Evolutionary conservation across 2,888 invertebrate genomes (phyloP).

Genomic region (Parapristionchus giblindavisi): DNA sequence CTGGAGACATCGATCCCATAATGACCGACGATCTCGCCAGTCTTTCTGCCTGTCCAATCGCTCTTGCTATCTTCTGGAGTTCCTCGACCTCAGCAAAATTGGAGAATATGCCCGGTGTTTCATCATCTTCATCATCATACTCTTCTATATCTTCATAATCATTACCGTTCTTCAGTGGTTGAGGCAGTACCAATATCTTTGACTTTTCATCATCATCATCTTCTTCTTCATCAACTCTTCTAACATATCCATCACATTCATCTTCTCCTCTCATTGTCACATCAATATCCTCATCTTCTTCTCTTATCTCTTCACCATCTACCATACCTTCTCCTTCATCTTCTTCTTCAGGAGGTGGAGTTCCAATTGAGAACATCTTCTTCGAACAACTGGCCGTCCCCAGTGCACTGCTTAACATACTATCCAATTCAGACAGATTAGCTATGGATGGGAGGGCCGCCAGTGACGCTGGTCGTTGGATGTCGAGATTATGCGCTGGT

Average conservation of each 20-base stretch:
- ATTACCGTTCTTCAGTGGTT: too few relatives aligned
- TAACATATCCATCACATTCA: not conserved
- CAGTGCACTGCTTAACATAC: conserved; percentile 12
- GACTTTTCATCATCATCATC: conserved; percentile 6
- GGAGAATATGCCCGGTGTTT: not conserved
- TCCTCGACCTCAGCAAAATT: conserved; percentile 25
- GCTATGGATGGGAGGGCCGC: conserved; percentile 33
- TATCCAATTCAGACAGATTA: conserved; percentile 25
- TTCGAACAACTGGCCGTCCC: conserved; percentile 11
- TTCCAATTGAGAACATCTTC: conserved; percentile 29
- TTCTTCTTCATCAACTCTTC: conserved; percentile 8
- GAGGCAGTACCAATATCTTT: too few relatives aligned
- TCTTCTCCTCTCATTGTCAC: not conserved
- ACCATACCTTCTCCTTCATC: not conserved
- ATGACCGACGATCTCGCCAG: conserved; percentile 17
- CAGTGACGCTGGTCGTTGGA: not conserved
- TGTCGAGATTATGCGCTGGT: not conserved
- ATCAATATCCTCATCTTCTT: not conserved
- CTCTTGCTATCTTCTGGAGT: conserved; percentile 11
- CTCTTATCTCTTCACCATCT: conserved; percentile 22
- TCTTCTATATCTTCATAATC: not conserved
- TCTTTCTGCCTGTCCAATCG: too few relatives aligned
- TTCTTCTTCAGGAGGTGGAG: conserved; percentile 33
- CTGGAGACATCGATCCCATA: too few relatives aligned
- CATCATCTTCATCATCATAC: conserved; percentile 10